Evolutionary conservation across 2,888 invertebrate species (phyloP).

Genomic region (Ectemnius cavifrons): DNA sequence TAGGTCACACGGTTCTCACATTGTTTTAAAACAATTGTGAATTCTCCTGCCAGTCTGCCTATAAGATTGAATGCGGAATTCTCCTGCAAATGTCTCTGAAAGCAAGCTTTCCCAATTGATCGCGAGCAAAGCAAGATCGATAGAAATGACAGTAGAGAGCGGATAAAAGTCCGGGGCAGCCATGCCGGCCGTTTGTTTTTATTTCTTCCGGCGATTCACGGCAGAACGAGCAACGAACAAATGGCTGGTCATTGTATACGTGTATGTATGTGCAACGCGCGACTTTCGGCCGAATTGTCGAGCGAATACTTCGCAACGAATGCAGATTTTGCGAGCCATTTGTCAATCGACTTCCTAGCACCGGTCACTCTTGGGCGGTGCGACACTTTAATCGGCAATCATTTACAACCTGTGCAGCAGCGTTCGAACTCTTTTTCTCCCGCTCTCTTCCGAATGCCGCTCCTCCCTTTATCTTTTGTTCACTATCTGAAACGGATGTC

Average conservation of each 20-base stretch:
- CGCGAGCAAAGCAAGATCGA: conserved; percentile 29
- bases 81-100: too few relatives aligned
- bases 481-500: not conserved
- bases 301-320: conserved; percentile 67
- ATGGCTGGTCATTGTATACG: conserved; percentile 41
- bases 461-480: conserved; percentile 1
- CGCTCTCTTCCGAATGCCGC: conserved; percentile 14
- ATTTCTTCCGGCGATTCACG: conserved; percentile 58
- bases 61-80: too few relatives aligned
- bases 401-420: conserved; percentile 64
- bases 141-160: not conserved
- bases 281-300: conserved; percentile 66
- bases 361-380: conserved; percentile 47
- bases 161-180: conserved; percentile 14
- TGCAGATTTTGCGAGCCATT: conserved; percentile 74
- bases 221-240: conserved; percentile 59
- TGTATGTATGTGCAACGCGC: conserved; percentile 49
- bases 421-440: conserved; percentile 16
- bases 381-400: conserved; percentile 75
- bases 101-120: conserved; percentile 31
- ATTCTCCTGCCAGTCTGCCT: too few relatives aligned
- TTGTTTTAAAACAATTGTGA: too few relatives aligned
- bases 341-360: conserved; percentile 68
- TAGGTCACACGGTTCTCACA: too few relatives aligned
- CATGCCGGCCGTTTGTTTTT: conserved; percentile 42